Conservation (phyloP, 37 sponge, comb jelly and placozoan genomes). For the Aplysina aerophoba region DNA sequence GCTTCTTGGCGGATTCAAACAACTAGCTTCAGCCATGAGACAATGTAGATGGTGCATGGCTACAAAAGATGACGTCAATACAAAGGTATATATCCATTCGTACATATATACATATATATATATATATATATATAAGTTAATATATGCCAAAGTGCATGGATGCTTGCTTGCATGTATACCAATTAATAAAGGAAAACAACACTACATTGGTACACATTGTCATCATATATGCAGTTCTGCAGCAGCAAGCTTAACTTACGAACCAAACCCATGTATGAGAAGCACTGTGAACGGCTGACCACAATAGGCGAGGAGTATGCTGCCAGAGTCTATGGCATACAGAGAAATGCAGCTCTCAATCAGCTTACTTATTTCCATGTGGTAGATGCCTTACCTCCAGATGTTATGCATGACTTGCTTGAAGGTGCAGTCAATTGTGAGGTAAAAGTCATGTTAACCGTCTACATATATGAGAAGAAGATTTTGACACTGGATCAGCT, state of each 20-base stretch:
- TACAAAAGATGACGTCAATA: constrained; percentile 10
- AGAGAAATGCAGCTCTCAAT: constrained; percentile 54
- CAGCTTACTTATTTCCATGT: constrained; percentile 62
- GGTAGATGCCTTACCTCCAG: constrained; percentile 59
- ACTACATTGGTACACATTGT: background rate
- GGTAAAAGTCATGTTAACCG: constrained; percentile 31
- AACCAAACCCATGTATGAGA: background rate
- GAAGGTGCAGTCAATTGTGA: constrained; percentile 49
- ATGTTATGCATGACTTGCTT: constrained; percentile 79
- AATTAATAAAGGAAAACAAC: too few species aligned
- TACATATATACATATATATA: background rate
- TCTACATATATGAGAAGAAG: constrained; percentile 23
- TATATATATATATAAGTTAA: background rate
- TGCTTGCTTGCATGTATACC: too few species aligned
- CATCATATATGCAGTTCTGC: constrained; percentile 1
- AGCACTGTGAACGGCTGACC: background rate
- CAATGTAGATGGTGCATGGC: constrained; percentile 42
- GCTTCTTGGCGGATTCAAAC: constrained; percentile 41
- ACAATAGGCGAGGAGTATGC: constrained; percentile 31
- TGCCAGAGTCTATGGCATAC: constrained; percentile 58
- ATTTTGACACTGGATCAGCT: constrained; percentile 29
- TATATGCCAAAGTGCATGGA: background rate
- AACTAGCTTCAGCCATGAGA: constrained; percentile 27
- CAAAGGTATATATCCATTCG: constrained; percentile 29
- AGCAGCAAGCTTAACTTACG: background rate